These are phyloP conservation scores for Babylonia areolata DNA, from an alignment of 1,140 invertebrate species.

Conservation along the genomic window DNA sequence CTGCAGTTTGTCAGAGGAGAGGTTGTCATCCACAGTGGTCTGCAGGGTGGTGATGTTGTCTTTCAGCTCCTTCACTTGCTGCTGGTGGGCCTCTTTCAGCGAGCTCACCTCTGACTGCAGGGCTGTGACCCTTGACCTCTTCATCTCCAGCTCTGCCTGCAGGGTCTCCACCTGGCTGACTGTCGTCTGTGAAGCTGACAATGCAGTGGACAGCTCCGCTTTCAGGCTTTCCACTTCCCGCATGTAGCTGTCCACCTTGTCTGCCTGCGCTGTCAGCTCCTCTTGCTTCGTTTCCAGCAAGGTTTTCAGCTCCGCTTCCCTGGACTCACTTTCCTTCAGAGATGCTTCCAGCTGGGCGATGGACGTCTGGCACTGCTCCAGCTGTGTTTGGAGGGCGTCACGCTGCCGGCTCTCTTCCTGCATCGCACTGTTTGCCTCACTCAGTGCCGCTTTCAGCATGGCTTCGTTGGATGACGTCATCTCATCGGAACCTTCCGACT, in stretches of 20 bases:
- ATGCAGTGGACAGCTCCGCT: background rate
- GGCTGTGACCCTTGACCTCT: background rate
- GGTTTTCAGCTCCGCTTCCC: constrained; percentile 10
- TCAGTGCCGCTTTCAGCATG: constrained; percentile 21
- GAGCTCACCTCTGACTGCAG: constrained; percentile 8
- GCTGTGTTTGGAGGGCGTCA: constrained; percentile 12
- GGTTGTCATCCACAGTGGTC: background rate
- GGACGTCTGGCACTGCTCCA: background rate
- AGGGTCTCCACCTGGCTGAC: background rate
- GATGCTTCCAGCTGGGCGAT: constrained; percentile 10
- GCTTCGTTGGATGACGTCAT: background rate
- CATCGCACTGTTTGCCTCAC: constrained; percentile 17
- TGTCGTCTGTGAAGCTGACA: background rate
- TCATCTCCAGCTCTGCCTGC: background rate
- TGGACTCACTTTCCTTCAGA: background rate
- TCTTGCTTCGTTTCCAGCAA: background rate
- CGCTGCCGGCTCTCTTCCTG: background rate
- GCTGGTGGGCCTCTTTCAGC: background rate
- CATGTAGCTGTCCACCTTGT: constrained; percentile 2
- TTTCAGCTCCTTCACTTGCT: background rate
- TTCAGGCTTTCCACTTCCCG: constrained; percentile 6
- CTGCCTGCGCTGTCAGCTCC: background rate
- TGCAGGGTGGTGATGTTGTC: background rate
- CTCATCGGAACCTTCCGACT: constrained; percentile 26
- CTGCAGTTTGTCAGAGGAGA: background rate